A percentile compares a stretch with the other conserved stretches of the same genome.
phyloP scores from a whole-genome alignment of 37 sponge, comb jelly and placozoan species.

The Axinella damicornis region DNA sequence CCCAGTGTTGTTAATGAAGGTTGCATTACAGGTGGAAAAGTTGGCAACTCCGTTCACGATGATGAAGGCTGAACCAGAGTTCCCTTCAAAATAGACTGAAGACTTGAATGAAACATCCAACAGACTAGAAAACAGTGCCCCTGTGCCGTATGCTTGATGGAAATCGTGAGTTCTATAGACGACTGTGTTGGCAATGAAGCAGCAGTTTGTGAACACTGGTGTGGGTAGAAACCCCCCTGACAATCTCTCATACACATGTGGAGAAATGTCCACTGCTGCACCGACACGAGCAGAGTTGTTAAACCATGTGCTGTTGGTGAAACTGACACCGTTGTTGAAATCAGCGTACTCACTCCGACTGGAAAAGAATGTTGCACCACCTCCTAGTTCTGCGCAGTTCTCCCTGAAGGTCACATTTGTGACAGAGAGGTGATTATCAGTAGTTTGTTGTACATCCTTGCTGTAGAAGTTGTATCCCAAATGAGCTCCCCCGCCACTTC shows the following conservation, averaged over 20 bases:
- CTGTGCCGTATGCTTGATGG: neutral
- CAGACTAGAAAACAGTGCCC: constrained; percentile 13
- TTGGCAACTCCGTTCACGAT: constrained; percentile 26
- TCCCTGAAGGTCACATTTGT: neutral
- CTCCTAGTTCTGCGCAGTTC: constrained; percentile 12
- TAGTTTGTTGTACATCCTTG: neutral
- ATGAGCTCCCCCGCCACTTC: constrained; percentile 12
- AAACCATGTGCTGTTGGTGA: constrained; percentile 13
- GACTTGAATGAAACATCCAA: constrained; percentile 25
- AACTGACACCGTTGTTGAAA: neutral
- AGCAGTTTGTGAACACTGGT: constrained; percentile 11
- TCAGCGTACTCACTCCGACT: neutral
- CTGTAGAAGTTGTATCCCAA: neutral
- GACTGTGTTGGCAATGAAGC: constrained; percentile 1
- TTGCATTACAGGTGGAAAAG: constrained; percentile 26
- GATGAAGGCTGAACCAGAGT: constrained; percentile 25
- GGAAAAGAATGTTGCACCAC: neutral
- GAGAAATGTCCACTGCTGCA: constrained; percentile 39
- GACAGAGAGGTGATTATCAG: neutral
- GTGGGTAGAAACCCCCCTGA: constrained; percentile 5
- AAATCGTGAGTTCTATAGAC: neutral
- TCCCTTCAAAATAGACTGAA: constrained; percentile 2
- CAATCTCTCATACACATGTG: constrained; percentile 10
- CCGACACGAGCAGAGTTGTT: constrained; percentile 28
- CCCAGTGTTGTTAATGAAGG: constrained; percentile 28